Conservation (phyloP, 2,888 invertebrate genomes). For the Melanostoma mellinum region DNA sequence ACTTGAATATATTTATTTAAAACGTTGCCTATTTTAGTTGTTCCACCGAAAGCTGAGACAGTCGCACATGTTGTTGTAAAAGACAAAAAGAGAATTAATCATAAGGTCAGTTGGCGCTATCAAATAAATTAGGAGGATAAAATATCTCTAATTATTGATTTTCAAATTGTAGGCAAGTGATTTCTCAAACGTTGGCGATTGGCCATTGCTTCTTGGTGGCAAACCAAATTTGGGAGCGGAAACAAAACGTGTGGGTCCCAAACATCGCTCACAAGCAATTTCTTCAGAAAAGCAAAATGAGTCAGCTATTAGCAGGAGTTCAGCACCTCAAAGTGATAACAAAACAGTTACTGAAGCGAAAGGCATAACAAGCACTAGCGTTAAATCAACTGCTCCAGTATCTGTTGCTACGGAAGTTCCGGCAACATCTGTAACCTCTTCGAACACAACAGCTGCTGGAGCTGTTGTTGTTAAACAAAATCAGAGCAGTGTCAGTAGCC, state of each 20-base stretch:
- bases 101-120: conserved; percentile 82
- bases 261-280: conserved; percentile 75
- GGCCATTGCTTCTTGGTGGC: conserved; percentile 92
- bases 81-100: conserved; percentile 83
- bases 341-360: conserved; percentile 48
- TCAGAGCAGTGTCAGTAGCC: conserved; percentile 19
- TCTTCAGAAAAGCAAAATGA: conserved; percentile 37
- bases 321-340: conserved; percentile 25
- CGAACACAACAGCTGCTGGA: conserved; percentile 69
- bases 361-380: conserved; percentile 63
- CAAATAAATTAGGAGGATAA: too few relatives aligned
- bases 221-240: conserved; percentile 83
- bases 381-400: conserved; percentile 65
- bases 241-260: conserved; percentile 78
- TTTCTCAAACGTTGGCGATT: conserved; percentile 94
- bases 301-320: conserved; percentile 10
- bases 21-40: conserved; percentile 75
- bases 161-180: conserved; percentile 88
- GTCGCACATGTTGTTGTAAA: conserved; percentile 83
- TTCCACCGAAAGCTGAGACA: conserved; percentile 75
- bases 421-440: conserved; percentile 55
- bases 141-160: conserved; percentile 6
- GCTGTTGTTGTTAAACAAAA: conserved; percentile 65
- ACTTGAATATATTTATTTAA: conserved; percentile 59
- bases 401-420: conserved; percentile 40